Percentiles rank a stretch among this genome's conserved stretches.
Evolutionary conservation across 2,888 invertebrate species (phyloP).

Genomic region (Mythimna lalbum): DNA sequence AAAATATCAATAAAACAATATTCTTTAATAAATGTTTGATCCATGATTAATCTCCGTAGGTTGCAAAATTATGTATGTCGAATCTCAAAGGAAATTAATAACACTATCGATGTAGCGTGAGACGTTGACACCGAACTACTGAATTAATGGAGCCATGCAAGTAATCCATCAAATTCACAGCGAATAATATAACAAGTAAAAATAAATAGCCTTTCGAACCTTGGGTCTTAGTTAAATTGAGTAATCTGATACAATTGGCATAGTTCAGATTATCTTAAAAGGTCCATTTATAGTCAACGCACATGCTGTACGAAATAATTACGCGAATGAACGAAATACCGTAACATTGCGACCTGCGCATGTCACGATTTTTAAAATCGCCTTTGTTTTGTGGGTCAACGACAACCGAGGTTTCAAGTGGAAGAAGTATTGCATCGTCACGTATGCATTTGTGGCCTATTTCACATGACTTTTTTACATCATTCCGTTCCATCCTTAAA

Average conservation of each 20-base stretch:
- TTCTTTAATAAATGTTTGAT: constrained; percentile 9
- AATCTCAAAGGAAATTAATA: constrained; percentile 38
- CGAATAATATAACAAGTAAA: constrained; percentile 48
- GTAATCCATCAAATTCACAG: constrained; percentile 64
- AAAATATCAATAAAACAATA: constrained; percentile 7
- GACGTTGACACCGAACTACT: constrained; percentile 47
- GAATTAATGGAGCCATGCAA: constrained; percentile 54
- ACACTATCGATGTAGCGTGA: constrained; percentile 29
- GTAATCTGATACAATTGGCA: constrained; percentile 65
- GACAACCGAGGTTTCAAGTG: constrained; percentile 70
- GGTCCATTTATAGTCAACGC: constrained; percentile 68
- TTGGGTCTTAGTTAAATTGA: constrained; percentile 66
- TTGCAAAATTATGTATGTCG: constrained; percentile 13
- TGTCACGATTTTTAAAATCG: constrained; percentile 76
- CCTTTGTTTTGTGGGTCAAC: constrained; percentile 77
- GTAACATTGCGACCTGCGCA: constrained; percentile 66
- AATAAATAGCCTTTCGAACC: constrained; percentile 62
- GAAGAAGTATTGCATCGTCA: constrained; percentile 69
- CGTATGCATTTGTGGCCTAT: constrained; percentile 71
- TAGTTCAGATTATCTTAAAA: constrained; percentile 67
- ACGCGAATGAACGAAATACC: constrained; percentile 70
- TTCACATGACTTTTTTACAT: constrained; percentile 72
- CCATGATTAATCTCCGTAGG: constrained; percentile 10
- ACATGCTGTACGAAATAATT: constrained; percentile 68
- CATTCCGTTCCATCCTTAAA: constrained; percentile 63